These are phyloP conservation scores for Ophthalmolycus amberensis DNA, from an alignment of 2,113 vertebrate species.

Conservation along the genomic window DNA sequence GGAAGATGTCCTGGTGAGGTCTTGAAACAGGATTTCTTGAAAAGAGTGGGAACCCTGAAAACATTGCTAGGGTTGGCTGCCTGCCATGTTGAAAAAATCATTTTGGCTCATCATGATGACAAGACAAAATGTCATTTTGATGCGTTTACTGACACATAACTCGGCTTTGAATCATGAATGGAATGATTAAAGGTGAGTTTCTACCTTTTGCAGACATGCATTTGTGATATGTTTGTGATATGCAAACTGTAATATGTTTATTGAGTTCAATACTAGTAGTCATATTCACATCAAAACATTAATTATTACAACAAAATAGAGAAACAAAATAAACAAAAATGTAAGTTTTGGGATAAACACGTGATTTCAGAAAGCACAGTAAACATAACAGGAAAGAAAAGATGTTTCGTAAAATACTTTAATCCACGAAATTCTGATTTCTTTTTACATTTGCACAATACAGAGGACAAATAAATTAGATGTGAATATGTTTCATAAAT, in stretches of 20 bases:
- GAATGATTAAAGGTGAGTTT: background rate
- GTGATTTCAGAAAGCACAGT: background rate
- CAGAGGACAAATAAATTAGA: constrained; percentile 12
- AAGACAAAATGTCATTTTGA: background rate
- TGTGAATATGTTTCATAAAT: constrained; percentile 24
- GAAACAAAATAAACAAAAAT: background rate
- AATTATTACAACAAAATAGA: constrained; percentile 3
- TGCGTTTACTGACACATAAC: background rate
- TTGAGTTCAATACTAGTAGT: background rate
- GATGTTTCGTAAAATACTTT: background rate
- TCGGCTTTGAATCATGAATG: background rate
- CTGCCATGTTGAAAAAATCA: background rate
- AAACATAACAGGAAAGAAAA: background rate
- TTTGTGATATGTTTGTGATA: background rate
- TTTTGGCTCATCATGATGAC: background rate
- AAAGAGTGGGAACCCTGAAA: background rate
- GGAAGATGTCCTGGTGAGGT: too few relatives aligned
- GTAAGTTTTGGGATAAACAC: background rate
- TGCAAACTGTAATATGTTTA: constrained; percentile 11
- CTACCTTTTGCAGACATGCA: background rate
- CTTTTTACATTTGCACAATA: background rate
- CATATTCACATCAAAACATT: background rate
- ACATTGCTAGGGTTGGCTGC: too few relatives aligned
- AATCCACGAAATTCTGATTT: background rate
- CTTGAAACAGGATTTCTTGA: background rate